Evolutionary conservation across 2,797 vertebrate species (phyloP).

Genomic region (Protonibea diacanthus): DNA sequence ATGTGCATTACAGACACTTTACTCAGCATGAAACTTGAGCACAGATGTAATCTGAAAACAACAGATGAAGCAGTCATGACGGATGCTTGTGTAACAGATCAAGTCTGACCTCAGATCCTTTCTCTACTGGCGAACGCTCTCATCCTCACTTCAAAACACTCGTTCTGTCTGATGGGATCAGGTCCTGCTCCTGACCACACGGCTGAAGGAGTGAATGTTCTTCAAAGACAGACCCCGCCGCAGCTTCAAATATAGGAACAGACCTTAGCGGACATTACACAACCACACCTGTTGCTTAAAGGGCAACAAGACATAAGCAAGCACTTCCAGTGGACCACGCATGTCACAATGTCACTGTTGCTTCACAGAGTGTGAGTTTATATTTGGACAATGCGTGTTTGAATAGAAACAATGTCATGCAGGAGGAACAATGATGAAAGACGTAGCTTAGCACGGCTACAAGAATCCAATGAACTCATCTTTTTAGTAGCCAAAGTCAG

Average conservation of each 20-base stretch:
- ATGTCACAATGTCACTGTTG: constrained; percentile 8
- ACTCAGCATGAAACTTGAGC: neutral
- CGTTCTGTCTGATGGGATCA: constrained; percentile 29
- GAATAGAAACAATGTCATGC: constrained; percentile 36
- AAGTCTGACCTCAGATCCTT: constrained; percentile 36
- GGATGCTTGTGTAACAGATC: constrained; percentile 20
- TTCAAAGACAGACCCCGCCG: constrained; percentile 32
- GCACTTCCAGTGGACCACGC: constrained; percentile 37
- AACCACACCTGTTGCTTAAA: constrained; percentile 63
- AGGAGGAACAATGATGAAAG: constrained; percentile 22
- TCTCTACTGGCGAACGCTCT: neutral
- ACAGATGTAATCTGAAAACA: constrained; percentile 42
- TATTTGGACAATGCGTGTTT: constrained; percentile 39
- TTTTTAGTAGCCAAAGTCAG: constrained; percentile 36
- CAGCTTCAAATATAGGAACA: constrained; percentile 52
- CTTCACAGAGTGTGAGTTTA: constrained; percentile 24
- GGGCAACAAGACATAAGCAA: constrained; percentile 39
- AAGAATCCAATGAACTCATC: constrained; percentile 61
- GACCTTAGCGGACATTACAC: constrained; percentile 34
- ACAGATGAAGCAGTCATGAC: constrained; percentile 28
- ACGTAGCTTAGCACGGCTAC: constrained; percentile 34
- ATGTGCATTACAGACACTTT: constrained; percentile 2
- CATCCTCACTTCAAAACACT: constrained; percentile 17
- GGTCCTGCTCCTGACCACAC: constrained; percentile 30
- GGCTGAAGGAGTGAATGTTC: constrained; percentile 4